Conservation (phyloP, 2,113 vertebrate genomes). For the Agelaius tricolor region DNA sequence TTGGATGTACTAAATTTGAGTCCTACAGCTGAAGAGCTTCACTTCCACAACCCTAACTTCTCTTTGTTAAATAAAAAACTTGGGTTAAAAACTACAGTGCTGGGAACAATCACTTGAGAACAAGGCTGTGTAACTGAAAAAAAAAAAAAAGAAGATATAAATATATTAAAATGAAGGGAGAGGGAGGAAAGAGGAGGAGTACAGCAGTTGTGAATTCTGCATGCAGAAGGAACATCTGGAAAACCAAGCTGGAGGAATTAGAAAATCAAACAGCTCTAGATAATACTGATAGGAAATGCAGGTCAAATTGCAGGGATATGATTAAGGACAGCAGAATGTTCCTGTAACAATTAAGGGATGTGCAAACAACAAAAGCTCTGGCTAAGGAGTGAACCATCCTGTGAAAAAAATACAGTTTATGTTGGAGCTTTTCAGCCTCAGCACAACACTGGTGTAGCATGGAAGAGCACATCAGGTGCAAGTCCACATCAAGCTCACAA, state of each 20-base stretch:
- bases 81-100: background rate
- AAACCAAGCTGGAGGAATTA: slow-evolving; percentile 31
- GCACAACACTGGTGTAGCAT: background rate
- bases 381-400: background rate
- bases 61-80: background rate
- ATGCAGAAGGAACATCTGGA: slow-evolving; percentile 47
- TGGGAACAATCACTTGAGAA: background rate
- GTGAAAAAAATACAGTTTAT: background rate
- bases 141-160: background rate
- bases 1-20: background rate
- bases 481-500: background rate
- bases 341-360: slow-evolving; percentile 59
- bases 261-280: slow-evolving; percentile 28
- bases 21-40: background rate
- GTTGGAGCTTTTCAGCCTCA: background rate
- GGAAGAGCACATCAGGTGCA: background rate
- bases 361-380: slow-evolving; percentile 40
- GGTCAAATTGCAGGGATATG: slow-evolving; percentile 55
- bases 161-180: background rate
- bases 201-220: background rate
- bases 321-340: slow-evolving; percentile 65
- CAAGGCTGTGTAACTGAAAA: background rate
- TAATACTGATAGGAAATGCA: slow-evolving; percentile 52
- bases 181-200: background rate
- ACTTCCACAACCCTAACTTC: background rate